phyloP scores from a whole-genome alignment of 53 echinoderm and acorn worm species.

The Echinometra lucunter region DNA sequence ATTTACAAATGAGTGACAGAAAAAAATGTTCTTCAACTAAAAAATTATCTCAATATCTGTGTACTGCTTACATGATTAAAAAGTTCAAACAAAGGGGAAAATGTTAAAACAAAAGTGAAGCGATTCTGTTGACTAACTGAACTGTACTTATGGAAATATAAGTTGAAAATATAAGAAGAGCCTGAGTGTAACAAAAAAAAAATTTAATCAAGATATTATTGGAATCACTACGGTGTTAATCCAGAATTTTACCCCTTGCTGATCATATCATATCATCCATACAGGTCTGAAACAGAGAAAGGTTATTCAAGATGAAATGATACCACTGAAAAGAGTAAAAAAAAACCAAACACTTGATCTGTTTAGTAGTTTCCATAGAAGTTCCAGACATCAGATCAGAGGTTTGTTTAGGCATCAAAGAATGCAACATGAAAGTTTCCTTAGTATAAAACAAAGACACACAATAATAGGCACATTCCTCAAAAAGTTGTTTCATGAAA shows the following conservation, averaged over 20 bases:
- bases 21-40: not conserved
- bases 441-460: constrained; percentile 13
- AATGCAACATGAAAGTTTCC: not conserved
- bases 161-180: not conserved
- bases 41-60: not conserved
- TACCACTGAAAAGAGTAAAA: no score
- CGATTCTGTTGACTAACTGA: not conserved
- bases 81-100: not conserved
- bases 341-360: not conserved
- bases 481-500: not conserved
- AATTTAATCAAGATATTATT: not conserved
- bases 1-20: not conserved
- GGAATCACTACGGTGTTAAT: not conserved
- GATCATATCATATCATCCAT: not conserved
- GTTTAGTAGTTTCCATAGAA: not conserved
- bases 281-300: not conserved
- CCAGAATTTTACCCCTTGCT: not conserved
- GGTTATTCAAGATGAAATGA: no score
- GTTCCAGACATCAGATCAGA: not conserved
- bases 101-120: not conserved
- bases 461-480: constrained; percentile 30
- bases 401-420: not conserved
- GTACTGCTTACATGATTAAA: not conserved
- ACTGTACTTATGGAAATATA: not conserved
- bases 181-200: not conserved